Conservation (phyloP, 2,888 invertebrate genomes). For the Lasioglossum figueresi region DNA sequence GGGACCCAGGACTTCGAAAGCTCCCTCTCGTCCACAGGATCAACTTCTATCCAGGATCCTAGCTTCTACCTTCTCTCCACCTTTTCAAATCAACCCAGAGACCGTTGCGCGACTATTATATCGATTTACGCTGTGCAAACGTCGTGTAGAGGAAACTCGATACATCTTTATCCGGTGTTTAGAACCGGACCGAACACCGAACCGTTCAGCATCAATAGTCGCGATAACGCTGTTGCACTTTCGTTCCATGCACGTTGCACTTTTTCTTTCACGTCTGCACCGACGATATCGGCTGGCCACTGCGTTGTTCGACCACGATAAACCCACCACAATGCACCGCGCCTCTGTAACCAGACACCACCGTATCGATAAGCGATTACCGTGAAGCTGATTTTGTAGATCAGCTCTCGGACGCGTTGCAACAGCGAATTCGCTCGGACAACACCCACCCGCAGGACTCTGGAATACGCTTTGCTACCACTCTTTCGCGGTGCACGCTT, state of each 20-base stretch:
- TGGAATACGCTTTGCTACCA: not conserved
- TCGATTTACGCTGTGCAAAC: conserved; percentile 30
- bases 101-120: conserved; percentile 16
- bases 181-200: conserved; percentile 21
- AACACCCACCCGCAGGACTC: not conserved
- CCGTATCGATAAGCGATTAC: conserved; percentile 44
- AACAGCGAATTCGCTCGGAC: not conserved
- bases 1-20: conserved; percentile 6
- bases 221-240: conserved; percentile 44
- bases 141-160: conserved; percentile 44
- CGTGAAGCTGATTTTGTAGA: conserved; percentile 41
- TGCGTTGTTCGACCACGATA: conserved; percentile 58
- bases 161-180: conserved; percentile 38
- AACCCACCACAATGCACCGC: conserved; percentile 58
- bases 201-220: conserved; percentile 29
- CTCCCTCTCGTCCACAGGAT: not conserved
- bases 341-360: conserved; percentile 25
- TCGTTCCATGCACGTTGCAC: conserved; percentile 8
- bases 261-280: conserved; percentile 42
- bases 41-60: not conserved
- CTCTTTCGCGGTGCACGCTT: not conserved
- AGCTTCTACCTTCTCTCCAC: not conserved
- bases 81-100: not conserved
- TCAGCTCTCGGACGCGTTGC: not conserved
- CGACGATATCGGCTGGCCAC: conserved; percentile 19